Conservation (phyloP, 2,797 vertebrate species). For the Dipus sagitta region DNA sequence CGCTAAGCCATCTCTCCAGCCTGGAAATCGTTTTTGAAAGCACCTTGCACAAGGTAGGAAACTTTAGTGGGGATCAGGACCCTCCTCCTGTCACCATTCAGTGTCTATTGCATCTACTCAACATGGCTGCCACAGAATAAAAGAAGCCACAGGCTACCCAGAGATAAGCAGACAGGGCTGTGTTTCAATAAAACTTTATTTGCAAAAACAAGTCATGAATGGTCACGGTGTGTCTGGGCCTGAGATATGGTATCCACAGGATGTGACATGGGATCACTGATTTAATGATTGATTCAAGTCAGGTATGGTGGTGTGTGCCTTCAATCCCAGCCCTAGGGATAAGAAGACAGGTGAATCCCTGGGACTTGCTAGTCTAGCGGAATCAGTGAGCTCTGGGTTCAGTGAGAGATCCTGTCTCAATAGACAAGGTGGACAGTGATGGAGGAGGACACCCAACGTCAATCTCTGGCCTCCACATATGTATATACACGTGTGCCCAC, state of each 20-base stretch:
- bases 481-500: too few relatives aligned
- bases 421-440: background rate
- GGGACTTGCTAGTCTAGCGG: background rate
- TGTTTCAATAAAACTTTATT: conserved; percentile 65
- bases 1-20: too few relatives aligned
- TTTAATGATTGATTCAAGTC: background rate
- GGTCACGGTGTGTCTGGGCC: background rate
- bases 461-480: too few relatives aligned
- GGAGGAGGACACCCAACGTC: too few relatives aligned
- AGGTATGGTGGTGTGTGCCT: too few relatives aligned
- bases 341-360: background rate
- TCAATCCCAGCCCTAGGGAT: background rate
- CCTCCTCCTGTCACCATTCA: background rate
- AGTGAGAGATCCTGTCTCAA: background rate
- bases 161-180: background rate
- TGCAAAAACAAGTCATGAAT: background rate
- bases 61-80: background rate
- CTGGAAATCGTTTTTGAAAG: background rate
- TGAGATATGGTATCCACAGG: background rate
- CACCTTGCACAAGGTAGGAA: background rate
- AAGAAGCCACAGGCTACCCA: background rate
- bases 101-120: background rate
- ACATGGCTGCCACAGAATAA: background rate
- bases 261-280: background rate
- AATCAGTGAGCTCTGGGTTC: background rate